These are phyloP conservation scores for Halocaridina rubra DNA, from an alignment of 2,888 invertebrate species.

Conservation along the genomic window DNA sequence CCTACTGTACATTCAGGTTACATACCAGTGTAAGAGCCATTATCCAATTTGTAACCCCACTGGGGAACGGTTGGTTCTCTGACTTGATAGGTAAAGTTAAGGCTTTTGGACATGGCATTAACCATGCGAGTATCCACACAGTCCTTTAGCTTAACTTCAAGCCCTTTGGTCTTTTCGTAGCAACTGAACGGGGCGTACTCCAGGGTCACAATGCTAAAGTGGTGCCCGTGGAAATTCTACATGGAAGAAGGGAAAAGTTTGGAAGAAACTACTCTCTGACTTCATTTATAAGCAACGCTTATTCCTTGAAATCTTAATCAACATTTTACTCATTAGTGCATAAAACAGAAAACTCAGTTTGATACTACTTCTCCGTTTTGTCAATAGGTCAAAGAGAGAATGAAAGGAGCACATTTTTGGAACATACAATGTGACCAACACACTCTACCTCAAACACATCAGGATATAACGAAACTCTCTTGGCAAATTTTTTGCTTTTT, in stretches of 20 bases:
- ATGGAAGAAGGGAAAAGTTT: background rate
- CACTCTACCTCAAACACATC: constrained; percentile 17
- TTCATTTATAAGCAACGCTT: no score
- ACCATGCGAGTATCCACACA: constrained; percentile 54
- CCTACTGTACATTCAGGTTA: no score
- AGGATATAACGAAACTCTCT: constrained; percentile 12
- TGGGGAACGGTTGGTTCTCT: constrained; percentile 43
- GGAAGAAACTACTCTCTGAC: no score
- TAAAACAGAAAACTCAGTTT: no score
- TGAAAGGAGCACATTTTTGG: background rate
- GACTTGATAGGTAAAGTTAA: constrained; percentile 57
- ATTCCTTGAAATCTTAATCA: no score
- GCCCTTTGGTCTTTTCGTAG: constrained; percentile 21
- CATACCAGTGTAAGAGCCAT: constrained; percentile 50
- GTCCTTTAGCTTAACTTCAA: constrained; percentile 13
- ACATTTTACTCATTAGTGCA: no score
- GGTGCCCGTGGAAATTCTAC: constrained; percentile 45
- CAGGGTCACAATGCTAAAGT: constrained; percentile 43
- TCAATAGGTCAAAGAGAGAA: background rate
- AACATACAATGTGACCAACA: background rate
- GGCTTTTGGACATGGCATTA: constrained; percentile 17
- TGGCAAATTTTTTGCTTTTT: background rate
- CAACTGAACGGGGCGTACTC: constrained; percentile 56
- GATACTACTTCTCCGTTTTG: background rate
- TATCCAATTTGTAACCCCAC: constrained; percentile 50